phyloP scores from a whole-genome alignment of 2,113 vertebrate species.

The Cisticola juncidis region DNA sequence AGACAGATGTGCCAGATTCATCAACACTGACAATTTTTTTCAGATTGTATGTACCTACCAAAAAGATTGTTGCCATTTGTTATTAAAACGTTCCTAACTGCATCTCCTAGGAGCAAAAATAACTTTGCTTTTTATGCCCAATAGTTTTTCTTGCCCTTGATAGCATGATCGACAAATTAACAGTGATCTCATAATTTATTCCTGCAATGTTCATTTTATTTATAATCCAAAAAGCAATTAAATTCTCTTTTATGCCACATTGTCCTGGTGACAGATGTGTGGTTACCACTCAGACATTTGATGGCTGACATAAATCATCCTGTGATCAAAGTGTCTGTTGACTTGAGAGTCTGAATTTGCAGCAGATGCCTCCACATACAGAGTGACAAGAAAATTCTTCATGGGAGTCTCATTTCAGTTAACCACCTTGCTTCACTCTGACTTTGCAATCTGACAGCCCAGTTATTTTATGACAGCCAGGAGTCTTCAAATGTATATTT shows the following conservation, averaged over 20 bases:
- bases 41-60: slow-evolving; percentile 34
- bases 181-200: slow-evolving; percentile 70
- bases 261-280: slow-evolving; percentile 76
- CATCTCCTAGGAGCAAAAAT: slow-evolving; percentile 46
- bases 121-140: slow-evolving; percentile 28
- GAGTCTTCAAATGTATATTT: slow-evolving; percentile 65
- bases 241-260: slow-evolving; percentile 74
- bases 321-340: slow-evolving; percentile 77
- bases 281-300: slow-evolving; percentile 76
- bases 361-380: slow-evolving; percentile 76
- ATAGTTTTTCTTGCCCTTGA: slow-evolving; percentile 73
- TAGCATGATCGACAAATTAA: slow-evolving; percentile 66
- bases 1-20: slow-evolving; percentile 55
- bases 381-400: slow-evolving; percentile 80
- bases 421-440: slow-evolving; percentile 52
- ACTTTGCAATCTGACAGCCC: slow-evolving; percentile 59
- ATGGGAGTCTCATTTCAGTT: slow-evolving; percentile 64
- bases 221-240: slow-evolving; percentile 79
- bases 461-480: slow-evolving; percentile 61
- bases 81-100: slow-evolving; percentile 52
- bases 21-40: slow-evolving; percentile 57
- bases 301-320: slow-evolving; percentile 82
- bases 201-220: slow-evolving; percentile 71
- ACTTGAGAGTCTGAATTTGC: slow-evolving; percentile 70
- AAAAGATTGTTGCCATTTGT: slow-evolving; percentile 68